Conservation (phyloP, 2,113 vertebrate species). For the Labeo rohita region DNA sequence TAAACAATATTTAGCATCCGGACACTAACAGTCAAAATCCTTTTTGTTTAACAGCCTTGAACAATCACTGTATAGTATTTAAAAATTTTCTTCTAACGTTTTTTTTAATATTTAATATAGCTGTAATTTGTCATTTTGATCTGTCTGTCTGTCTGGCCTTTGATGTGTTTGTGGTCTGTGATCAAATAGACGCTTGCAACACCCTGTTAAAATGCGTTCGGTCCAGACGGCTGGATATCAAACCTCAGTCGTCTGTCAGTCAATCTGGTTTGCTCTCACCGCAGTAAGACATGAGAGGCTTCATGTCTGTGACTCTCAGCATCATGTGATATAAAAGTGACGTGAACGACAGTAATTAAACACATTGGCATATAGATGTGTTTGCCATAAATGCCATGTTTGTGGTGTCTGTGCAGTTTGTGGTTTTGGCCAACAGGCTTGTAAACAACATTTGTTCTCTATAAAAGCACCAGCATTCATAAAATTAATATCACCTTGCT, state of each 20-base stretch:
- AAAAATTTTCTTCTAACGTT: background rate
- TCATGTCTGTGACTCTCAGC: background rate
- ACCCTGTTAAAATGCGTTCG: background rate
- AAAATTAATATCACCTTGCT: background rate
- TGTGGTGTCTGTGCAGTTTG: background rate
- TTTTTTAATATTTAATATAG: background rate
- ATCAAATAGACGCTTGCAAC: background rate
- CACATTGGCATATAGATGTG: background rate
- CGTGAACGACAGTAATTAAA: background rate
- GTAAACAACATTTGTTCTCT: background rate
- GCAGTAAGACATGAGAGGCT: background rate
- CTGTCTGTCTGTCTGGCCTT: background rate
- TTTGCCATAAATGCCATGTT: background rate
- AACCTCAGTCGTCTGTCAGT: slow-evolving; percentile 6
- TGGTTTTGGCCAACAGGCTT: background rate
- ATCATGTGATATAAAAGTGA: background rate
- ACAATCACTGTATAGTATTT: background rate
- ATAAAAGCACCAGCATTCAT: background rate
- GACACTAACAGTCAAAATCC: too few relatives aligned
- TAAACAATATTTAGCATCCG: background rate
- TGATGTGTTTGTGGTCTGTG: background rate
- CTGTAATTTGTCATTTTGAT: background rate
- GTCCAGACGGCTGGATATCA: background rate
- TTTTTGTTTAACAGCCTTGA: too few relatives aligned
- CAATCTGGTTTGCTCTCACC: background rate